Base-by-base conservation (phyloP, 2,888 invertebrate genomes). In the Polyommatus icarus region DNA sequence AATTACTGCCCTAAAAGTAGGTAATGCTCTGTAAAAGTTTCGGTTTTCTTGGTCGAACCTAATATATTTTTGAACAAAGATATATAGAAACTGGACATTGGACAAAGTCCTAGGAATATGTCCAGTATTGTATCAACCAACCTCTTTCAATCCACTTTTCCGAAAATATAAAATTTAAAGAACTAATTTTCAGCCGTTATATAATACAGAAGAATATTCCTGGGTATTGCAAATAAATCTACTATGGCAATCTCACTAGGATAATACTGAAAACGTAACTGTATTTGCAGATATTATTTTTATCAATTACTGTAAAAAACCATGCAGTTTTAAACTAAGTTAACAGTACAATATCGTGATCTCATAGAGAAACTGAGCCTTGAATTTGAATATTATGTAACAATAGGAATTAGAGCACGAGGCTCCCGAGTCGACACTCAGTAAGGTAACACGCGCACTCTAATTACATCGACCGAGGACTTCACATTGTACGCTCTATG, bases 401-500 rank as follows among this genome's bases (percentile, higher is more conserved):
- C 67, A 67, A 67, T 67, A 67, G 29, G 67, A 61, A 61, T 61
- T 32, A 29, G 67, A 67, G 29, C 29, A 67, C 67, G 29, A 32
- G 29, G 67, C 29, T 67, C 29, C 10, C 4, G 12, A 61, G 29
- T 67, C 67, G 24, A 61, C 67, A 67, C 29, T 73, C 12, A 10
- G 73, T 75, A 46, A 75, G 75, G 50, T 75, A 50, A 75, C 75
- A 50, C 54, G 75, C 18, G 32, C 24, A 40, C 29, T 20, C 32
- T 36, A 7, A 59, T 59, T 77, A 57, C 40, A 57, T n/a, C 20
- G 71, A 78, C 80, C 79, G 78, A 78, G 78, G 78, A 80, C 83
- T 80, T 80, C 82, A 83, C 83, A 80, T 80, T 81, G 81, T 80
- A 85, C 83, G 87, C 85, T 87, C 86, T 86, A 85, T 85, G 80